phyloP scores from a whole-genome alignment of 2,888 invertebrate species.

The Ophioninae sp. region DNA sequence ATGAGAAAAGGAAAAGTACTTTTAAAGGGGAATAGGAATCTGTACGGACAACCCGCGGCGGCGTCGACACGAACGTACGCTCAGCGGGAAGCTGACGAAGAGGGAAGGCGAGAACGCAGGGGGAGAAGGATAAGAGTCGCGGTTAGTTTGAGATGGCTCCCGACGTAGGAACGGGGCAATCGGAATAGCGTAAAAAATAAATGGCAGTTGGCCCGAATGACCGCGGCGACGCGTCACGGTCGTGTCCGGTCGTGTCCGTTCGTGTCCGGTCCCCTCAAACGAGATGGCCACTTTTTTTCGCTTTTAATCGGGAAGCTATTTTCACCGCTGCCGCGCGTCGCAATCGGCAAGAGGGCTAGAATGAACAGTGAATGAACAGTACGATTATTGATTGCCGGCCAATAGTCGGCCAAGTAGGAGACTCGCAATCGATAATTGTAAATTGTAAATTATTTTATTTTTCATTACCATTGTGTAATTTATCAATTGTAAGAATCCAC shows the following conservation, averaged over 20 bases:
- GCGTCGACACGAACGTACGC: not conserved
- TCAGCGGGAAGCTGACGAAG: not conserved
- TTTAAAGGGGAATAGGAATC: too few species aligned
- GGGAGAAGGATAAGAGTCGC: conserved; percentile 26
- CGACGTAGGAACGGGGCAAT: not conserved
- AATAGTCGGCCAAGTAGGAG: too few species aligned
- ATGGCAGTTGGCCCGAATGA: conserved; percentile 69
- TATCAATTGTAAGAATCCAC: too few species aligned
- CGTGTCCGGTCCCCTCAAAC: conserved; percentile 36
- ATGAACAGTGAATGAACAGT: not conserved
- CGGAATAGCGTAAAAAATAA: conserved; percentile 65
- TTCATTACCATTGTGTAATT: too few species aligned
- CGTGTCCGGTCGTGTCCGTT: conserved; percentile 29
- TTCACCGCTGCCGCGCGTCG: conserved; percentile 58
- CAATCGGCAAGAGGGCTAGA: not conserved
- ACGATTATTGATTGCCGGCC: too few species aligned
- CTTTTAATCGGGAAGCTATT: conserved; percentile 69
- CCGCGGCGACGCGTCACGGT: conserved; percentile 64
- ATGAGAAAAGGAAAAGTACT: too few species aligned
- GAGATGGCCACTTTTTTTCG: conserved; percentile 51
- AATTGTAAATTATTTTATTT: too few species aligned
- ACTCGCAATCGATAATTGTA: too few species aligned
- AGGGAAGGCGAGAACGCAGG: not conserved
- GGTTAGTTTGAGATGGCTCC: conserved; percentile 26
- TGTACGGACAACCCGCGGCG: too few species aligned